Percentiles rank a stretch among this genome's conserved stretches.
These are phyloP conservation scores for Apodemia mormo DNA, from an alignment of 2,888 invertebrate species.

Conservation along the genomic window DNA sequence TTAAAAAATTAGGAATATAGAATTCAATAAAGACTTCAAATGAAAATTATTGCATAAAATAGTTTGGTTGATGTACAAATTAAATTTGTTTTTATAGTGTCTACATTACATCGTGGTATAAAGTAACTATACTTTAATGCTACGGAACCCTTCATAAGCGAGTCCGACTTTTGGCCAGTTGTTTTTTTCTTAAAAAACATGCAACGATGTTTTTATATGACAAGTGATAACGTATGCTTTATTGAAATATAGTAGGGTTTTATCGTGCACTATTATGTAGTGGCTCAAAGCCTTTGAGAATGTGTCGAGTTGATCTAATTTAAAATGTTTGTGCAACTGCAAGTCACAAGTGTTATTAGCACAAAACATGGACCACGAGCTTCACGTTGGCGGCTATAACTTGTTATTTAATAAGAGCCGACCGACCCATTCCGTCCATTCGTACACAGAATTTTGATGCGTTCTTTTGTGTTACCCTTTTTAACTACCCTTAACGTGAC, in stretches of 20 bases:
- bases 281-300: constrained; percentile 52
- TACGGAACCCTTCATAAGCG: no score
- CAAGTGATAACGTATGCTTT: not conserved
- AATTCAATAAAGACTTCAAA: no score
- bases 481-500: constrained; percentile 40
- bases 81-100: no score
- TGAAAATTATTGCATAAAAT: no score
- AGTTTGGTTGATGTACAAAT: no score
- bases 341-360: constrained; percentile 48
- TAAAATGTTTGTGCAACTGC: constrained; percentile 29
- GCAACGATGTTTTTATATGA: not conserved
- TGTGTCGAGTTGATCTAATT: constrained; percentile 34
- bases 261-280: constrained; percentile 44
- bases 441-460: constrained; percentile 52
- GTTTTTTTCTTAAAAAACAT: not conserved
- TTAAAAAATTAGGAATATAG: no score
- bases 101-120: no score
- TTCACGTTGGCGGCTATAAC: constrained; percentile 46
- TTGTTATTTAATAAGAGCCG: constrained; percentile 55
- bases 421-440: constrained; percentile 38
- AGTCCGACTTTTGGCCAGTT: not conserved
- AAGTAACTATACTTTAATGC: no score
- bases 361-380: constrained; percentile 28
- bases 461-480: constrained; percentile 53
- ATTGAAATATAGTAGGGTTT: not conserved